Base-by-base conservation (phyloP, 2,888 invertebrate species). In the Xanthorhoe spadicearia region DNA sequence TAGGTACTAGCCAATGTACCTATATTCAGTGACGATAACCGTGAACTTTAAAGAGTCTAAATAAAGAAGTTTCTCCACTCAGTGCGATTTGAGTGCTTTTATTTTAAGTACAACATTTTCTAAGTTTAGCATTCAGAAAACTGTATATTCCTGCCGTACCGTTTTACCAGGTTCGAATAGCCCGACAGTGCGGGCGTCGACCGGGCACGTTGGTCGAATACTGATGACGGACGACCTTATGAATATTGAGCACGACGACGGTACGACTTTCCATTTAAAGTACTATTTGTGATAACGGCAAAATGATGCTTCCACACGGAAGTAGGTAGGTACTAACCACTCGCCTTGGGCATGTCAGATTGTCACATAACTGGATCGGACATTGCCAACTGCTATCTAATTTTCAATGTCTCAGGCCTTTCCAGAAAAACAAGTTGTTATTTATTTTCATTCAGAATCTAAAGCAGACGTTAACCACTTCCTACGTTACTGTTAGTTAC, bases 261-360 rank as follows among this genome's bases (percentile, higher is more conserved):
- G 75, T 81, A 83, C 82, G 77, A 87, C 89, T 90, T 90, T 90
- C 91, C 89, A 87, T 87, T 82, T 83, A 82, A 77, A 81, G 80
- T 73, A 79, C 82, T 72, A 70, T 79, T 79, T 77, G 69, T 69
- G 65, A 74, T 88, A 89, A 85, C 87, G 85, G 85, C 80, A 79
- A 77, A 82, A 68, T 74, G 74, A 68, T 76, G 65, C 74, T 81
- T 82, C 79, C 78, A 80, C 69, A 64, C 79, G 82, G 81, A 83
- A 83, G 77, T n/a, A n/a, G n/a, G n/a, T n/a, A n/a, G n/a, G n/a
- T 78, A 71, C 38, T 0, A 43, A 43, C 69, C 71, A 72, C 59
- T 79, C 74, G 80, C 80, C 78, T 83, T 82, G 78, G 67, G 66
- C 65, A 66, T 71, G 73, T 69, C 74, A 43, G 38, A 74, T 69